These are phyloP conservation scores for Phaethornis superciliosus DNA, from an alignment of 2,113 vertebrate genomes.

Conservation along the genomic window DNA sequence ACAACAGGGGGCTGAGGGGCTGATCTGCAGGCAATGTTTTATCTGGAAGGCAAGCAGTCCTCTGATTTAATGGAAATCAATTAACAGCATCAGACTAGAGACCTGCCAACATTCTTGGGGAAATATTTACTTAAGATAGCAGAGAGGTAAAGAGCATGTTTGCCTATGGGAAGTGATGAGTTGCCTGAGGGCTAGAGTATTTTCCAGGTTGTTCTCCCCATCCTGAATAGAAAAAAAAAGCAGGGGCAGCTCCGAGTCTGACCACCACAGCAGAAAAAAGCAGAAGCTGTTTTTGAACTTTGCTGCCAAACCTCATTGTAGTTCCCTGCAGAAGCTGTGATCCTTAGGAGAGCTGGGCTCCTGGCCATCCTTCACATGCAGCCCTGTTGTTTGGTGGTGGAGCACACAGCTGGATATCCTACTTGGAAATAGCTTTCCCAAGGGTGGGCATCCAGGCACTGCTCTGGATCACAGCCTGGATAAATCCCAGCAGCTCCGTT, in stretches of 20 bases:
- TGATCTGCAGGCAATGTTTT: background rate
- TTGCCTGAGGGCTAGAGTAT: background rate
- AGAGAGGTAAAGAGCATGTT: conserved; percentile 55
- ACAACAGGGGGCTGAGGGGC: background rate
- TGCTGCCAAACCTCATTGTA: background rate
- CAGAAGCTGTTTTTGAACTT: background rate
- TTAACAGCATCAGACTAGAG: conserved; percentile 15
- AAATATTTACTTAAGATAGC: conserved; percentile 64
- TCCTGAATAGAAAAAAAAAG: background rate
- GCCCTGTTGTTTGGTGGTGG: background rate
- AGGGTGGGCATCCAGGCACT: background rate
- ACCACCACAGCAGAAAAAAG: background rate
- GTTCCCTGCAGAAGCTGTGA: background rate
- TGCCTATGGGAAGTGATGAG: background rate
- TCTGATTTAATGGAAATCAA: conserved; percentile 46
- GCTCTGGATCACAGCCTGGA: background rate
- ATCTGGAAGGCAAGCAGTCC: background rate
- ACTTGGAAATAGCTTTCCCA: background rate
- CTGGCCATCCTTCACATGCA: rapidly evolving
- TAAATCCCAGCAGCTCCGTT: background rate
- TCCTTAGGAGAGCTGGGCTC: background rate
- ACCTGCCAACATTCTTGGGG: background rate
- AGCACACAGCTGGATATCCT: background rate
- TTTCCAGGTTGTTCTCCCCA: background rate
- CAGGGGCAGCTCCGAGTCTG: background rate